A percentile compares a stretch with the other conserved stretches of the same genome.
Conservation (phyloP, 2,797 vertebrate species). For the Babyrousa celebensis region DNA sequence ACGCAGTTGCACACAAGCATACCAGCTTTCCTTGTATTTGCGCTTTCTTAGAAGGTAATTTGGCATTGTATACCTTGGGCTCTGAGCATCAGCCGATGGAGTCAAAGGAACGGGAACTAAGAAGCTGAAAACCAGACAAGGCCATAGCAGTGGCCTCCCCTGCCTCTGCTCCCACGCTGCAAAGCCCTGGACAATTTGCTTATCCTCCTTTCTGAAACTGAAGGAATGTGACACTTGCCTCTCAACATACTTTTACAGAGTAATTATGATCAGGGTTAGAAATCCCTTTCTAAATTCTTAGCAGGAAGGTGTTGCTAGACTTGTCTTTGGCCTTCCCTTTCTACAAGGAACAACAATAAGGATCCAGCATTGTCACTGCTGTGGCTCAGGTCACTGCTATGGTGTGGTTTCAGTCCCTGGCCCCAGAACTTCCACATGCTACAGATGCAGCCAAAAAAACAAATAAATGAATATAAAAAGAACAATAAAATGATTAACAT, state of each 20-base stretch:
- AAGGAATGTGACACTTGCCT: not conserved
- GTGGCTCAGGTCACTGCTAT: too few species aligned
- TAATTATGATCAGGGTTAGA: not conserved
- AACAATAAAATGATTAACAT: too few species aligned
- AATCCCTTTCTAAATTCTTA: conserved; percentile 59
- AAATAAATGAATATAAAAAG: too few species aligned
- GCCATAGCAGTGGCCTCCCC: not conserved
- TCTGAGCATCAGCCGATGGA: conserved; percentile 21
- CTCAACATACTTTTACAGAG: conserved; percentile 28
- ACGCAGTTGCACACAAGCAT: rapidly evolving
- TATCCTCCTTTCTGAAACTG: not conserved
- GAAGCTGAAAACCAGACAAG: not conserved
- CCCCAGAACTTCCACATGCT: too few species aligned
- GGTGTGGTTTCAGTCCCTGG: too few species aligned
- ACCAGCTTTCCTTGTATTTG: not conserved
- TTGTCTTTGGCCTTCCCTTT: conserved; percentile 44
- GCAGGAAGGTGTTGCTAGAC: conserved; percentile 32
- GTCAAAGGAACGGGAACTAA: not conserved
- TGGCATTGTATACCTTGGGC: not conserved
- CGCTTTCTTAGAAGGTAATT: conserved; percentile 6
- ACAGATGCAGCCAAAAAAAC: too few species aligned
- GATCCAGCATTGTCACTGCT: too few species aligned
- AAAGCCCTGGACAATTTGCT: not conserved
- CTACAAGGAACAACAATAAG: conserved; percentile 38
- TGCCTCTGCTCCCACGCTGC: not conserved